These are phyloP conservation scores for Sylvicapra grimmia DNA, from an alignment of 2,113 vertebrate species.

Conservation along the genomic window DNA sequence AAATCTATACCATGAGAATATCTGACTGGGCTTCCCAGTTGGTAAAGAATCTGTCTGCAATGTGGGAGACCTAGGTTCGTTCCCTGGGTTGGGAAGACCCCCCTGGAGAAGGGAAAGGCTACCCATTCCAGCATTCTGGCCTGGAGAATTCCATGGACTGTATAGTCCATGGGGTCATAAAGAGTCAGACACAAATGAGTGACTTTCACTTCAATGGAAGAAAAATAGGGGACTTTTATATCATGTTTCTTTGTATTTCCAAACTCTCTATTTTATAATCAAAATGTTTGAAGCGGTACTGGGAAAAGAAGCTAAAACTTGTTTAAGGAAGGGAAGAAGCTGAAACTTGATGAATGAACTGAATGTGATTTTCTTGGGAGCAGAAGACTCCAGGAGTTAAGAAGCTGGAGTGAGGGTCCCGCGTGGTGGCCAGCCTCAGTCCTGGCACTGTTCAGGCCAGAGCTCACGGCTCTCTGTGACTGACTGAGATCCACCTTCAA, in stretches of 20 bases:
- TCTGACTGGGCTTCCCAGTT: not conserved
- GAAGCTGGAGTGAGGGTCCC: not conserved
- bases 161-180: not conserved
- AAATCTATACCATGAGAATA: not conserved
- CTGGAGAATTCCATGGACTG: not conserved
- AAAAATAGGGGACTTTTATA: not conserved
- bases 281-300: not conserved
- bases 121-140: not conserved
- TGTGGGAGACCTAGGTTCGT: not conserved
- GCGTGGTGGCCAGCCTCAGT: not conserved
- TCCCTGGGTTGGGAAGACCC: not conserved
- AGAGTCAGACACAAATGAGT: not conserved
- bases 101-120: not conserved
- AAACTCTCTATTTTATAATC: not conserved
- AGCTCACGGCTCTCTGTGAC: not conserved
- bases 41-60: not conserved
- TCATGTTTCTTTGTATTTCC: not conserved
- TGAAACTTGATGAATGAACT: not conserved
- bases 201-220: not conserved
- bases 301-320: not conserved
- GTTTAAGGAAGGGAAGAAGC: not conserved
- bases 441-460: not conserved
- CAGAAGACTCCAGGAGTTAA: fast-evolving
- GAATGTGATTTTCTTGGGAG: not conserved
- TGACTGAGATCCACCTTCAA: not conserved